Evolutionary conservation across 53 echinoderm and acorn worm species (phyloP).

Genomic region (Astropecten irregularis): DNA sequence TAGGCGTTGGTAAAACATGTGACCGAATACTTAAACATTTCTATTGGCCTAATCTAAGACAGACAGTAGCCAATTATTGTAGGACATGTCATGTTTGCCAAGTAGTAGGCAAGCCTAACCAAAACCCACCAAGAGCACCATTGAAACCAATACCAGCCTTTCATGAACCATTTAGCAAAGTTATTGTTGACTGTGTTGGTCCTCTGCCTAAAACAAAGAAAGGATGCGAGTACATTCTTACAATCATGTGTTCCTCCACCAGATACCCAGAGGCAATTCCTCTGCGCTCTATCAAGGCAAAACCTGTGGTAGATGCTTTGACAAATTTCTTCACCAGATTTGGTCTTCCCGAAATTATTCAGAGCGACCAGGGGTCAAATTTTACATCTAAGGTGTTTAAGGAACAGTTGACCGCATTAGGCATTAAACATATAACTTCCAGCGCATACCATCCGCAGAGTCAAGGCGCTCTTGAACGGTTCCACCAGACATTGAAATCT

Average conservation of each 20-base stretch:
- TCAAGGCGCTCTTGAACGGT: constrained; percentile 47
- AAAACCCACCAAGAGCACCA: constrained; percentile 23
- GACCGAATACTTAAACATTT: constrained; percentile 61
- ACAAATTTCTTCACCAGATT: constrained; percentile 60
- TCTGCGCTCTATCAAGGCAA: constrained; percentile 39
- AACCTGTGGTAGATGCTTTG: constrained; percentile 43
- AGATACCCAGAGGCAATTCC: constrained; percentile 56
- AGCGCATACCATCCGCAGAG: constrained; percentile 47
- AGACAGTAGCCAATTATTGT: constrained; percentile 63
- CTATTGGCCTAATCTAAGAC: constrained; percentile 62
- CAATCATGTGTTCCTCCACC: constrained; percentile 52
- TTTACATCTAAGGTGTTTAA: constrained; percentile 41
- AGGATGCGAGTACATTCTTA: constrained; percentile 44
- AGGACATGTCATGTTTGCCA: constrained; percentile 70
- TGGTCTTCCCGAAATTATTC: constrained; percentile 56
- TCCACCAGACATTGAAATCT: constrained; percentile 54
- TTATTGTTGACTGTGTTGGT: constrained; percentile 56
- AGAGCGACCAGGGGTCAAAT: constrained; percentile 60
- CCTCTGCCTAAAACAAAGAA: constrained; percentile 25
- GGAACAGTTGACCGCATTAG: constrained; percentile 16
- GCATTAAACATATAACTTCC: not conserved
- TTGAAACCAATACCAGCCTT: constrained; percentile 57
- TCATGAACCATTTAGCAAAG: constrained; percentile 70
- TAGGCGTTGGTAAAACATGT: constrained; percentile 60
- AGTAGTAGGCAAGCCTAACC: constrained; percentile 72